These are phyloP conservation scores for Dromaius novaehollandiae DNA, from an alignment of 2,113 vertebrate genomes.

Conservation along the genomic window DNA sequence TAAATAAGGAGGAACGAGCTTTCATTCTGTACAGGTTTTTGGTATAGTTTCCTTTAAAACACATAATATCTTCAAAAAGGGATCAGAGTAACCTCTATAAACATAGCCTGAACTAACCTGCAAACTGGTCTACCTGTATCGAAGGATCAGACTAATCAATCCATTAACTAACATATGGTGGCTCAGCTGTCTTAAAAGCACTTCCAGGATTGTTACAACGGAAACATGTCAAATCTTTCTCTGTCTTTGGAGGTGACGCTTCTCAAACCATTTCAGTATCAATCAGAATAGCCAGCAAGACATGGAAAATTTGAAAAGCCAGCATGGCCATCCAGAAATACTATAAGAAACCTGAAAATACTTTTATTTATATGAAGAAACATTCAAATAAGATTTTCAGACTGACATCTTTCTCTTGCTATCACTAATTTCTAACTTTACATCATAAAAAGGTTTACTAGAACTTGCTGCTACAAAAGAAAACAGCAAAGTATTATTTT, in stretches of 20 bases:
- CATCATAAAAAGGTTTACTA: background rate
- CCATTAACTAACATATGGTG: background rate
- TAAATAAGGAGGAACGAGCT: slow-evolving; percentile 28
- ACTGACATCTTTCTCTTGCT: background rate
- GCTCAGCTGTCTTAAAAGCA: background rate
- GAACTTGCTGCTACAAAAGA: background rate
- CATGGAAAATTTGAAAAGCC: background rate
- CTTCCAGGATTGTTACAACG: background rate
- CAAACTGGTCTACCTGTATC: background rate
- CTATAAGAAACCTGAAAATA: background rate
- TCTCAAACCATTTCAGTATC: background rate
- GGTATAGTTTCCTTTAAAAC: slow-evolving; percentile 10
- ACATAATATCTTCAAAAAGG: background rate
- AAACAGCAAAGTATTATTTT: background rate
- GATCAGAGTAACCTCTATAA: slow-evolving; percentile 21
- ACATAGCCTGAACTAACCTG: slow-evolving; percentile 43
- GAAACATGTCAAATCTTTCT: background rate
- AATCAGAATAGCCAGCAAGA: background rate
- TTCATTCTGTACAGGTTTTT: background rate
- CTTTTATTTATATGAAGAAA: background rate
- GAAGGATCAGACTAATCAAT: slow-evolving; percentile 13
- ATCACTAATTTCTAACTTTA: background rate
- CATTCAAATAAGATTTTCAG: background rate
- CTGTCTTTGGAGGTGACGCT: background rate
- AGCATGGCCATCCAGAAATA: background rate